These are phyloP conservation scores for Troides helena DNA, from an alignment of 2,888 invertebrate species.

Conservation along the genomic window DNA sequence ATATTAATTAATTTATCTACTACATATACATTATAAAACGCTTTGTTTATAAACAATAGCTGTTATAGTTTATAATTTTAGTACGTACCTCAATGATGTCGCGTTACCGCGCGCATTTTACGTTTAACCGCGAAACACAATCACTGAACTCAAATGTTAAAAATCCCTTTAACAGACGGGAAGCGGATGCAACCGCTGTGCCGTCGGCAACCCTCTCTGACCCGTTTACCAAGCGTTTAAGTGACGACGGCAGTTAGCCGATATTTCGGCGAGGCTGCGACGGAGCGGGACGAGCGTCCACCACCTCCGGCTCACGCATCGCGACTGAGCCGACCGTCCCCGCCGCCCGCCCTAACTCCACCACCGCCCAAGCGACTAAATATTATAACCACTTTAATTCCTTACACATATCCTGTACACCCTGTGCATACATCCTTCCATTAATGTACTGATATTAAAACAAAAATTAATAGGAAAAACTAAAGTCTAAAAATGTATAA, in stretches of 20 bases:
- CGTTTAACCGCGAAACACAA: constrained; percentile 11
- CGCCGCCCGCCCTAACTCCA: constrained; percentile 67
- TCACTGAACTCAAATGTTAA: constrained; percentile 11
- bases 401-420: no score
- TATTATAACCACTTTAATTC: constrained; percentile 46
- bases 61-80: neutral
- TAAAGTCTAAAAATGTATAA: no score
- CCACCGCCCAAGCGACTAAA: constrained; percentile 65
- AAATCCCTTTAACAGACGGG: neutral
- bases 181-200: constrained; percentile 4
- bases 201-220: constrained; percentile 17
- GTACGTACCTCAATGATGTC: constrained; percentile 17
- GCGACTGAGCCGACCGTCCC: constrained; percentile 56
- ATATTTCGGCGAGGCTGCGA: constrained; percentile 33
- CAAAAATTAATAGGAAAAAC: no score
- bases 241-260: constrained; percentile 15
- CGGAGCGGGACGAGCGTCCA: constrained; percentile 43
- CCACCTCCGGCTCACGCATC: constrained; percentile 49
- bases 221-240: constrained; percentile 21
- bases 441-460: constrained; percentile 37
- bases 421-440: constrained; percentile 38
- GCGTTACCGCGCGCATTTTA: neutral
- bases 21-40: neutral
- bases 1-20: no score
- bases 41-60: neutral